These are phyloP conservation scores for Lanius collurio DNA, from an alignment of 2,113 vertebrate genomes.

Conservation along the genomic window DNA sequence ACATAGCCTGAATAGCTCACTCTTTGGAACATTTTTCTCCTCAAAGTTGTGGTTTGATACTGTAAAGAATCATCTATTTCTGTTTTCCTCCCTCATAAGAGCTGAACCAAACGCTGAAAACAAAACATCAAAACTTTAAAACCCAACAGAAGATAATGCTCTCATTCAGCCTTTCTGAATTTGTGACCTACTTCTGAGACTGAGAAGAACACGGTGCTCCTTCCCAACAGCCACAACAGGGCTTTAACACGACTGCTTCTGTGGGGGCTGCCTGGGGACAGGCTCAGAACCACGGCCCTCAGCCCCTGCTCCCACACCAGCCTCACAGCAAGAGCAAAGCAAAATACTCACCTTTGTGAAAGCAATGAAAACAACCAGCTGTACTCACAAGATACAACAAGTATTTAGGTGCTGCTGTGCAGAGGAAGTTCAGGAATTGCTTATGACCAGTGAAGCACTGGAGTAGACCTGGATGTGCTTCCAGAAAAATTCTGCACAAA, in stretches of 20 bases:
- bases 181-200: background rate
- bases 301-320: background rate
- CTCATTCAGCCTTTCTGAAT: background rate
- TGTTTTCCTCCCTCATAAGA: background rate
- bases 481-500: background rate
- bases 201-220: background rate
- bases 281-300: background rate
- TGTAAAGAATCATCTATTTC: background rate
- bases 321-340: background rate
- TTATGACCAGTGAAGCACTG: background rate
- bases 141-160: background rate
- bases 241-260: accelerated
- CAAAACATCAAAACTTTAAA: background rate
- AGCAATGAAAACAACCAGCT: background rate
- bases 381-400: accelerated
- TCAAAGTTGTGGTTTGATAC: background rate
- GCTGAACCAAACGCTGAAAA: background rate
- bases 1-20: background rate
- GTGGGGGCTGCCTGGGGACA: background rate
- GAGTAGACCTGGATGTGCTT: background rate
- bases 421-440: background rate
- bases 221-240: background rate
- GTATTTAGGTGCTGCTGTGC: background rate
- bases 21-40: background rate
- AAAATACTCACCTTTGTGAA: accelerated